Evolutionary conservation across 2,888 invertebrate species (phyloP), one percentile per base, ranked within the genome.

Genomic region (Imbricaverruca yamaguchii): DNA sequence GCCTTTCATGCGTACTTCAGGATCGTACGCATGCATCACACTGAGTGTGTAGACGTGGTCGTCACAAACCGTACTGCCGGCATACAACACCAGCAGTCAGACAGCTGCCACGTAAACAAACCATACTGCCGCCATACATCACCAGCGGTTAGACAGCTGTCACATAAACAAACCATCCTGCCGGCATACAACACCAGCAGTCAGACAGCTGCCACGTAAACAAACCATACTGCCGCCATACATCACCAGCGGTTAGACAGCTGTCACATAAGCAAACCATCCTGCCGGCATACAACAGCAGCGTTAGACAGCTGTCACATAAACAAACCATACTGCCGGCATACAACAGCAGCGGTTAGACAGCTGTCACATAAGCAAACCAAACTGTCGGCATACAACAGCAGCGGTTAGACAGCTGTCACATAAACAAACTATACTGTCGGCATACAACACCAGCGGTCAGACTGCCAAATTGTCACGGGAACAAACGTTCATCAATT

Each of bases 1-100:
- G n/a, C 79, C 79, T n/a, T 79, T 79, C 15, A 79, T 15, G 6
- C 56, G 57, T 15, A 79, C 2, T 10, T 13, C 56, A 8, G 15
- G 12, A 18, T 57, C 57, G 57, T 11, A 25, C 10, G 79, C 56
- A 13, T 79, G 79, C 2, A 8, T 4, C 1, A 57, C 59, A 1
- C 79, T 18, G 12, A 79, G 79, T 0, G 56, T 79, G 79, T 57
- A 79, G 13, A 79, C 57, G 57, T 79, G 57, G 25, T 25, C 57
- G n/a, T 79, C 79, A 8, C 79, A 79, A 23, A 57, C n/a, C 13
- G 57, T 25, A 11, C 79, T 79, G 79, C 13, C n/a, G n/a, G n/a
- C 55, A 56, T 56, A 77, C 6, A 10, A 53, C 55, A 4, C 15
- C 15, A 13, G 77, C n/a, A 13, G 6, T 39, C 15, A 25, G 23